phyloP scores from a whole-genome alignment of 2,888 invertebrate genomes.

The Pheosia gnoma region DNA sequence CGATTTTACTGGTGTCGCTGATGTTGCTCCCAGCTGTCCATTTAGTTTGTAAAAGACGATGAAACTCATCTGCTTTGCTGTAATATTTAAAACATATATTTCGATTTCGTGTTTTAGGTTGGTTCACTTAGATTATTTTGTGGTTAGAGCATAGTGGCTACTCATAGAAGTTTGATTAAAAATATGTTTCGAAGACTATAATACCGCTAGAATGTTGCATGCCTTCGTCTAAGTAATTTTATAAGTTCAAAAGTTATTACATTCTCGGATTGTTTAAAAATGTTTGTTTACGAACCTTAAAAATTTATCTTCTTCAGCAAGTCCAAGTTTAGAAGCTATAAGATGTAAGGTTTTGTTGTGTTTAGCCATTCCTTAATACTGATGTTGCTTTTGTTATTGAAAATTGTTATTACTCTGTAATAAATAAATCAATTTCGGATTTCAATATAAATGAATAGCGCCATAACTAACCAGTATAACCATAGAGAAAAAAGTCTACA shows the following conservation, averaged over 20 bases:
- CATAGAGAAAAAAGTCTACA: slow-evolving; percentile 8
- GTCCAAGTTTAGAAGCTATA: slow-evolving; percentile 69
- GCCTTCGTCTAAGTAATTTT: too few species aligned
- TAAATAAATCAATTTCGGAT: neutral
- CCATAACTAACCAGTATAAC: neutral
- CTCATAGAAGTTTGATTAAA: neutral
- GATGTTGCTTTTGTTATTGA: neutral
- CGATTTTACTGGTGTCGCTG: slow-evolving; percentile 84
- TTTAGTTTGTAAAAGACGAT: slow-evolving; percentile 77
- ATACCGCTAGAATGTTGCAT: neutral
- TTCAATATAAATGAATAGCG: neutral
- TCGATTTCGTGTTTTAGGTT: too few species aligned
- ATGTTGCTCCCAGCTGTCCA: slow-evolving; percentile 69
- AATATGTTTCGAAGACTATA: too few species aligned
- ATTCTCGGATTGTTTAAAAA: neutral
- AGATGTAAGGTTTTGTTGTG: slow-evolving; percentile 63
- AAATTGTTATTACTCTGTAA: neutral
- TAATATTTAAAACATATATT: slow-evolving; percentile 21
- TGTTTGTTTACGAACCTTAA: slow-evolving; percentile 55
- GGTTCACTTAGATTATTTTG: neutral
- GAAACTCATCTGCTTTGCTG: slow-evolving; percentile 83
- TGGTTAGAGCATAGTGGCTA: neutral
- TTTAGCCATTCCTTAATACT: slow-evolving; percentile 50
- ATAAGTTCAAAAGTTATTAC: neutral
- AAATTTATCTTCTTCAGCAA: slow-evolving; percentile 68